Conservation (phyloP, 2,113 vertebrate genomes). For the Ellobius talpinus region DNA sequence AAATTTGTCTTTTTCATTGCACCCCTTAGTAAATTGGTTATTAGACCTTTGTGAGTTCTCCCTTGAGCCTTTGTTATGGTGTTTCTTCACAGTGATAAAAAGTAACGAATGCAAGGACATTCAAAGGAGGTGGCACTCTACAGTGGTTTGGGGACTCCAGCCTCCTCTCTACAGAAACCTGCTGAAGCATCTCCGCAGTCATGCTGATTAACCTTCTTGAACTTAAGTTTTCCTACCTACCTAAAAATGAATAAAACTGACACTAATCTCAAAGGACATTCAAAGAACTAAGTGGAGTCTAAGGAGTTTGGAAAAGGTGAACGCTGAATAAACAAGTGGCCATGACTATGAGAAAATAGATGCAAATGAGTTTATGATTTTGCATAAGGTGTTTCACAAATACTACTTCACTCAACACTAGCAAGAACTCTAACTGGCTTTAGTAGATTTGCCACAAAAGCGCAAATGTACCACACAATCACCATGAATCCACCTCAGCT, state of each 20-base stretch:
- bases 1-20: too few species aligned
- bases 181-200: background rate
- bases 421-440: background rate
- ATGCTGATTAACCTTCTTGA: background rate
- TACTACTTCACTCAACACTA: too few species aligned
- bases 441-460: background rate
- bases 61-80: too few species aligned
- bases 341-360: background rate
- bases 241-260: background rate
- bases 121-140: background rate
- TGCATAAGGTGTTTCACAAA: background rate
- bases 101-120: background rate
- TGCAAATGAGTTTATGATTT: background rate
- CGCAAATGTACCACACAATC: rapidly evolving
- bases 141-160: background rate
- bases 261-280: background rate
- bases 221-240: background rate
- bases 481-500: background rate
- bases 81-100: background rate
- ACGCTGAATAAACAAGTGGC: background rate
- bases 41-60: too few species aligned
- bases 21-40: too few species aligned
- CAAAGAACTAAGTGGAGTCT: background rate
- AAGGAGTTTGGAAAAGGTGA: background rate
- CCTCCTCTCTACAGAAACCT: background rate